Base-by-base conservation (phyloP, 2,888 invertebrate species). In the Rhabditophanes sp. region DNA sequence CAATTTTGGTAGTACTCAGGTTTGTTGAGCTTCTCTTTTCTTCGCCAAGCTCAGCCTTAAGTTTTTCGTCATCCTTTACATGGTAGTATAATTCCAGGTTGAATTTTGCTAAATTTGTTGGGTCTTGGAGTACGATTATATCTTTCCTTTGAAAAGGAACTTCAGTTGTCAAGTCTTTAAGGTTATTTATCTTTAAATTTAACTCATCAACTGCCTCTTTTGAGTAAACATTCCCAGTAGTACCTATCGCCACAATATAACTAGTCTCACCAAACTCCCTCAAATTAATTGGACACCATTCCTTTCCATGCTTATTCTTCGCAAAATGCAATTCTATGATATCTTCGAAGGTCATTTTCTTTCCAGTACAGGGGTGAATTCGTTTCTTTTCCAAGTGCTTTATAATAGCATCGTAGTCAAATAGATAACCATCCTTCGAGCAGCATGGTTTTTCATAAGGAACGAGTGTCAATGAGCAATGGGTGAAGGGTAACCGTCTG, bases 61-160 rank as follows among this genome's bases (percentile, higher is more conserved):
- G 77, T 58, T 79, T 76, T 35, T 88, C 71, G 65, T 82, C 82
- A 61, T 90, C 79, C 61, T 82, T 82, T 12, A 96, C 75, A 67
- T 96, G 87, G 73, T 87, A 78, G 67, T 90, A 99, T 16, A 73
- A 76, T 0, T 84, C 79, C 46, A 93, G 78, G 71, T 99, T 90
- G 66, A 88, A 93, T 67, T 96, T 96, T 21, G 75, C 75, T 43
- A 88, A 73, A 67, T 84, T 75, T 34, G 75, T 76, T 0, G 93
- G 90, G 68, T 96, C 71, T 66, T 72, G 57, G 2, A 96, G 75
- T 0, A 78, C 78, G 37, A 99, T 83, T 6, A 99, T 76, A 65
- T 99, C 90, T 56, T 75, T 78, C 44, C 83, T 75, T 9, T 75
- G 73, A 66, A 93, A 96, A 1, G 83, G 77, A 45, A 78, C 76